Evolutionary conservation across 2,888 invertebrate genomes (phyloP), one percentile per base, ranked within the genome.

Genomic region (Candidula unifasciata): DNA sequence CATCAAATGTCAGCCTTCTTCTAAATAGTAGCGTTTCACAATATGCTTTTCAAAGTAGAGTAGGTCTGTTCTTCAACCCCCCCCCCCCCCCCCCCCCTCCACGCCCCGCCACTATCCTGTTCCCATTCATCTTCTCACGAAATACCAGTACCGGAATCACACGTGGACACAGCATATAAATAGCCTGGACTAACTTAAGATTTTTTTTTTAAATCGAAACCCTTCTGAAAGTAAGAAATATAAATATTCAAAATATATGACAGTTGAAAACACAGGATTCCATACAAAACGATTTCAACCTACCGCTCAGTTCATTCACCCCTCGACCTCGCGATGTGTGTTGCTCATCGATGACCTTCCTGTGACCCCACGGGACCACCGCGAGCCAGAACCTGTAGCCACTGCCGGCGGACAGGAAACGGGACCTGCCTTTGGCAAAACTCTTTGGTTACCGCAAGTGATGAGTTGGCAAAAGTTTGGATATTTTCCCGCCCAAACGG

Each of bases 261-360:
- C 10, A 21, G 2, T 8, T 21, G 73, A 21, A 8, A 3, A 73
- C 35, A 73, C n/a, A 18, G 73, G 3, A 18, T 37, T 2, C 37
- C 73, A 73, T 73, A 73, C 73, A 37, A 52, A n/a, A 18, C 44
- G 18, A 60, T 73, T 60, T 37, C n/a, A 71, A 54, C 69, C 57
- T 24, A 69, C 0, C 69, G 35, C 30, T 27, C 57, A 73, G 81
- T 81, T 81, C 81, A 81, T 81, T 81, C 81, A 81, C 71, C 81
- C 73, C 27, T n/a, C 27, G 60, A 60, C 44, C 81, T 73, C 44
- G 21, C 60, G 1, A 30, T n/a, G 69, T 60, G 81, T 33, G 73
- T 81, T 81, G 73, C 73, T 81, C 71, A 73, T 81, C 71, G 27
- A 27, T 81, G 57, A 81, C 73, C 73, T 81, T 73, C 33, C 35